phyloP scores from a whole-genome alignment of 1,140 invertebrate species.

The Araneus ventricosus region DNA sequence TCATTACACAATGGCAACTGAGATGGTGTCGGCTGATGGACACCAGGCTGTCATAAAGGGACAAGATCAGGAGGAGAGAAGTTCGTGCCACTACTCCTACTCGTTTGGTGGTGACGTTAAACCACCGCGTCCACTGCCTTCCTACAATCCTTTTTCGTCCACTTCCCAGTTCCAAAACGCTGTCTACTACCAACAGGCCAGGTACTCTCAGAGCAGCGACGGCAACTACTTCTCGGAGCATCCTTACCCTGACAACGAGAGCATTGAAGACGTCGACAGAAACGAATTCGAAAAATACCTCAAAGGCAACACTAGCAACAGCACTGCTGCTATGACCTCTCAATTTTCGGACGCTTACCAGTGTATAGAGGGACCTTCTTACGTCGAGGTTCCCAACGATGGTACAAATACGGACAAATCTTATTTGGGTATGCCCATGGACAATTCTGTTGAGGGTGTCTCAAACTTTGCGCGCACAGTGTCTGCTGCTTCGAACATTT shows the following conservation, averaged over 20 bases:
- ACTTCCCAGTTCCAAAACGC: constrained; percentile 48
- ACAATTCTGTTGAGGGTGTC: constrained; percentile 13
- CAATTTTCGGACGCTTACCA: constrained; percentile 40
- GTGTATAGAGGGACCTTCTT: constrained; percentile 33
- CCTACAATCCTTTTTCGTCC: constrained; percentile 53
- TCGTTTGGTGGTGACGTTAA: constrained; percentile 44
- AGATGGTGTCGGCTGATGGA: constrained; percentile 2
- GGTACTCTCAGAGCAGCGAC: constrained; percentile 45
- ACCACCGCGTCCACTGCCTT: constrained; percentile 12
- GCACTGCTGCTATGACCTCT: background rate
- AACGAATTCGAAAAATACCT: constrained; percentile 72
- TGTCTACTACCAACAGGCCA: constrained; percentile 42
- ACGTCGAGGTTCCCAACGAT: constrained; percentile 49
- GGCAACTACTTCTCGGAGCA: constrained; percentile 50
- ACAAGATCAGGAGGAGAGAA: constrained; percentile 49
- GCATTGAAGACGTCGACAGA: constrained; percentile 61
- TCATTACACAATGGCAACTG: constrained; percentile 48
- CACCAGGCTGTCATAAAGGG: background rate
- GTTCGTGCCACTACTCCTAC: constrained; percentile 67
- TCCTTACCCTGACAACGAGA: constrained; percentile 31
- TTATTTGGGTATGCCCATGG: constrained; percentile 57
- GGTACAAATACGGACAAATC: constrained; percentile 51
- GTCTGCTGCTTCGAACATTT: constrained; percentile 56
- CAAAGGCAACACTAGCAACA: constrained; percentile 37
- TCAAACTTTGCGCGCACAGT: constrained; percentile 38